Base-by-base conservation (phyloP, 1,140 invertebrate species). In the Drosophila kepulauana region DNA sequence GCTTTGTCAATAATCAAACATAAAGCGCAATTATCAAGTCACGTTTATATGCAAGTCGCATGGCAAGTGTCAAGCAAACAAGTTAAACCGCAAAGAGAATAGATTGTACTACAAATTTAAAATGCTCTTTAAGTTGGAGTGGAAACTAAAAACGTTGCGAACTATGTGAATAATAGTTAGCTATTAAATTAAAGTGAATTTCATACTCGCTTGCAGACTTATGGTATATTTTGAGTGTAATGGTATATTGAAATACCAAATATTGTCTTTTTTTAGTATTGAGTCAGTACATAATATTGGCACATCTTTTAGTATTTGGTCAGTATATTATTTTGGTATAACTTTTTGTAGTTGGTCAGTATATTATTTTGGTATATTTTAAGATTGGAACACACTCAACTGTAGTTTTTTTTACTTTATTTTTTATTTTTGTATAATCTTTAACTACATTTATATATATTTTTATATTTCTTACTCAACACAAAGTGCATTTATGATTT, bases 401-500 rank as follows among this genome's bases (percentile, higher is more conserved):
- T 20, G 20, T 25, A 25, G 20, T 4, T 25, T 0, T 20, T 20
- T 20, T 20, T 0, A 20, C 1, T 11, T 3, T n/a, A 41, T 41
- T 41, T 41, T 41, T 8, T 41, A n/a, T 10, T 41, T 41, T 11
- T 41, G 0, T 20, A 25, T 4, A 41, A 41, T 41, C 7, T 48
- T 48, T 0, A 48, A 16, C 6, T 1, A 48, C 13, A 48, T 48
- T 1, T 48, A 20, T 16, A 48, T 48, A 0, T 48, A 20, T 16
- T 45, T 45, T 5, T 45, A 33, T 45, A 4, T n/a, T 1, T 45
- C n/a, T 15, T 13, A 54, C 20, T 25, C 20, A 8, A 1, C 30
- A 25, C 45, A 62, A 35, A 49, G 10, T 15, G 38, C 62, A 65
- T 77, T 48, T 52, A 54, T 65, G 64, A 78, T 74, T 74, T 52